Evolutionary conservation across 2,113 vertebrate species (phyloP), one percentile per base, ranked within the genome.

Genomic region (Brachyistius frenatus): DNA sequence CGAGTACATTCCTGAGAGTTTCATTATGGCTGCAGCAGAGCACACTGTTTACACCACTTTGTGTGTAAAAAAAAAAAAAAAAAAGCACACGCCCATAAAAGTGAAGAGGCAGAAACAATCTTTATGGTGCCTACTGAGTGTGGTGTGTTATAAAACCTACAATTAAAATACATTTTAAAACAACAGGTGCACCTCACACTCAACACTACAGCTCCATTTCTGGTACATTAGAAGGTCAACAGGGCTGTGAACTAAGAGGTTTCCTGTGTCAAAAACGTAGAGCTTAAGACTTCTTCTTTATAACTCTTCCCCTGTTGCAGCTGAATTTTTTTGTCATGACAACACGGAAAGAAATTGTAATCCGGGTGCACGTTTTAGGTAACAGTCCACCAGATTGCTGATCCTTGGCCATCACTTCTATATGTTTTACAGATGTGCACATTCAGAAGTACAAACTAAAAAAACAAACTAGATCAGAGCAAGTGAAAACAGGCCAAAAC

Each of bases 31-130:
- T 30, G 58, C 80, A 74, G 71, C 61, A 36, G 69, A 78, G 73
- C 54, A 7, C 50, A 60, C 37, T 86, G 89, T 89, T 89, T 90
- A 92, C 81, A 63, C 73, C 47, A 67, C 49, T 23, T 77, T 56
- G 30, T 32, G 36, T 35, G 33, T 39, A 36, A 9, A 41, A 36
- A 47, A 47, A 63, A 53, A 16, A 50, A 15, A 50, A 54, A 4
- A 49, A 16, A 50, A 5, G n/a, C 49, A 77, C 39, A 66, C 49
- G 63, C 14, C 37, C 32, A 31, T 5, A 60, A 62, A 76, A 61
- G 46, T 50, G 15, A 61, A 72, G 9, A 49, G 9, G 9, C 14
- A 53, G 37, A 66, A 64, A 67, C 53, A 63, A 1, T 41, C n/a
- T 71, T 53, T 10, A 75, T 14, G n/a, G 53, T 33, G 33, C 2